Conservation (phyloP, 1,140 invertebrate species). For the Phocides pigmalion region DNA sequence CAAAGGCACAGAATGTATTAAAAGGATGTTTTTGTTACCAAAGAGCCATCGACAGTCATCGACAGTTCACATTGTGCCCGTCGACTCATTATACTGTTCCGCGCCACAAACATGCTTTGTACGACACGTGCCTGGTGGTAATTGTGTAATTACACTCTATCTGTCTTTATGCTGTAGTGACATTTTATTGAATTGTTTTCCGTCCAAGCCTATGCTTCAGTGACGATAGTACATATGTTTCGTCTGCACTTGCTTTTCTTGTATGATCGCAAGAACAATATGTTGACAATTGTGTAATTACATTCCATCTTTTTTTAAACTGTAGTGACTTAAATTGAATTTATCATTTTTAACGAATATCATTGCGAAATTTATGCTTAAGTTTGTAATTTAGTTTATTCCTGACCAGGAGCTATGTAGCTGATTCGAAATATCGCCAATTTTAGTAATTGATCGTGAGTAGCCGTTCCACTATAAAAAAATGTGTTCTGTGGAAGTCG, state of each 20-base stretch:
- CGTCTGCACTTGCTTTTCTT: too few species aligned
- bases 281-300: constrained; percentile 13
- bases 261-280: too few species aligned
- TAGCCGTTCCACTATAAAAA: too few species aligned
- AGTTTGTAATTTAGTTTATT: too few species aligned
- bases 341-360: too few species aligned
- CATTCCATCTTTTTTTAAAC: background rate
- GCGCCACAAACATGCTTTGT: constrained; percentile 1
- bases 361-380: too few species aligned
- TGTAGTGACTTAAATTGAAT: background rate
- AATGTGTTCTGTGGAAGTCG: too few species aligned
- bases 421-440: too few species aligned
- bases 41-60: constrained; percentile 6
- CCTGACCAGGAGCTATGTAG: too few species aligned
- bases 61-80: background rate
- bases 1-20: background rate
- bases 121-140: background rate
- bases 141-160: constrained; percentile 15
- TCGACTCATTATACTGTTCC: constrained; percentile 9
- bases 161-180: background rate
- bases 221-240: too few species aligned
- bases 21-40: background rate
- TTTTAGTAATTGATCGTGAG: too few species aligned
- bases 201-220: background rate
- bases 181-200: background rate